Percentiles rank a stretch among this genome's conserved stretches.
Evolutionary conservation across 2,113 vertebrate genomes (phyloP).

Genomic region (Oriolus oriolus): DNA sequence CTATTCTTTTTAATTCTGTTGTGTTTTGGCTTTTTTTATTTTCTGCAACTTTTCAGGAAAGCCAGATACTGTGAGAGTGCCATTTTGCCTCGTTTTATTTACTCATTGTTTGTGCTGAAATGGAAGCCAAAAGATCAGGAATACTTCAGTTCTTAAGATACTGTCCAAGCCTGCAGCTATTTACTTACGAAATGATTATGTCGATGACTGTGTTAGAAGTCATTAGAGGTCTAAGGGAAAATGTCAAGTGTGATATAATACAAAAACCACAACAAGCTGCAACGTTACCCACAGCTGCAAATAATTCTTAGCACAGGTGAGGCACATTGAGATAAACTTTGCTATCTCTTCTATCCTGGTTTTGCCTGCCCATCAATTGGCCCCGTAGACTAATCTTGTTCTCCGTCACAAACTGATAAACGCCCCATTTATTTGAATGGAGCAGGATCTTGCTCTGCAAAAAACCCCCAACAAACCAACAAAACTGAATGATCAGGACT

Average conservation of each 20-base stretch:
- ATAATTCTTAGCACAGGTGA: not conserved
- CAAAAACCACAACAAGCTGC: not conserved
- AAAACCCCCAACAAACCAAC: not conserved
- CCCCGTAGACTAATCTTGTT: not conserved
- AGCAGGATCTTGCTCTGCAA: not conserved
- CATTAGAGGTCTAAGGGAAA: not conserved
- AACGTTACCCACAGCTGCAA: not conserved
- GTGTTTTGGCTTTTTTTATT: not conserved
- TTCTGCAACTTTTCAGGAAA: not conserved
- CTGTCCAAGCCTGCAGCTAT: conserved; percentile 1
- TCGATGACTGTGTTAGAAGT: not conserved
- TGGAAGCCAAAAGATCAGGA: not conserved
- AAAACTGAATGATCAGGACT: not conserved
- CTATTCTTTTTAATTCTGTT: not conserved
- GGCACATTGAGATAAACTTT: not conserved
- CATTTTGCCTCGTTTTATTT: not conserved
- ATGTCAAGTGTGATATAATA: not conserved
- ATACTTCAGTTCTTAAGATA: not conserved
- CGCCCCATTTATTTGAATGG: not conserved
- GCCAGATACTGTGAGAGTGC: not conserved
- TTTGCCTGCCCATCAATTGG: not conserved
- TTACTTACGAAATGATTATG: not conserved
- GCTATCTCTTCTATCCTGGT: not conserved
- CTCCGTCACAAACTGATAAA: not conserved
- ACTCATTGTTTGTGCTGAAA: not conserved